Conservation (phyloP, 2,797 vertebrate genomes). For the Micromesistius poutassou region DNA sequence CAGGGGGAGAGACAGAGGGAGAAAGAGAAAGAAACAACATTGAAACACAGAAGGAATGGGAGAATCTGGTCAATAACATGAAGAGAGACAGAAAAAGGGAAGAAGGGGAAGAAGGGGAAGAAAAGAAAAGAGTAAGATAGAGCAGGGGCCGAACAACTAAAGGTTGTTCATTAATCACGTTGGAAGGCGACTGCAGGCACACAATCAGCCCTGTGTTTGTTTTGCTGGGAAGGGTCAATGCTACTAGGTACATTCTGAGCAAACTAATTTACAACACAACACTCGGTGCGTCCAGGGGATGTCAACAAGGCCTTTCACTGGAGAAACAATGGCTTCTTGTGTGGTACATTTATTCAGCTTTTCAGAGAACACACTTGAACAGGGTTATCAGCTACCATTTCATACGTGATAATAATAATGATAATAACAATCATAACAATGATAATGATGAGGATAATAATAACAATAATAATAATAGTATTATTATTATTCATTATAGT, state of each 20-base stretch:
- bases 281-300: neutral
- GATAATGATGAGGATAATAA: neutral
- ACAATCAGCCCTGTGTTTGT: slow-evolving; percentile 15
- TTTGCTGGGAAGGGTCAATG: slow-evolving; percentile 14
- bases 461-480: neutral
- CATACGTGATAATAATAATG: neutral
- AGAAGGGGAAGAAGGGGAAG: too few species aligned
- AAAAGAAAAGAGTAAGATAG: too few species aligned
- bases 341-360: neutral
- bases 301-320: neutral
- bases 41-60: too few species aligned
- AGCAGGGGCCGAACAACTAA: too few species aligned
- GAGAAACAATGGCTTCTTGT: neutral
- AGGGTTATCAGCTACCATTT: neutral
- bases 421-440: neutral
- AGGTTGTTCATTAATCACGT: neutral
- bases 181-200: slow-evolving; percentile 14
- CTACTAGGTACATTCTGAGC: neutral
- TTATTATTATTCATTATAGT: too few species aligned
- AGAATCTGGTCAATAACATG: too few species aligned
- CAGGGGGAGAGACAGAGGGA: neutral
- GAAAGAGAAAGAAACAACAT: neutral
- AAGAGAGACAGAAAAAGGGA: too few species aligned
- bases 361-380: neutral
- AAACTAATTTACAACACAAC: neutral